Conservation (phyloP, 2,797 vertebrate genomes). For the Chromis chromis region DNA sequence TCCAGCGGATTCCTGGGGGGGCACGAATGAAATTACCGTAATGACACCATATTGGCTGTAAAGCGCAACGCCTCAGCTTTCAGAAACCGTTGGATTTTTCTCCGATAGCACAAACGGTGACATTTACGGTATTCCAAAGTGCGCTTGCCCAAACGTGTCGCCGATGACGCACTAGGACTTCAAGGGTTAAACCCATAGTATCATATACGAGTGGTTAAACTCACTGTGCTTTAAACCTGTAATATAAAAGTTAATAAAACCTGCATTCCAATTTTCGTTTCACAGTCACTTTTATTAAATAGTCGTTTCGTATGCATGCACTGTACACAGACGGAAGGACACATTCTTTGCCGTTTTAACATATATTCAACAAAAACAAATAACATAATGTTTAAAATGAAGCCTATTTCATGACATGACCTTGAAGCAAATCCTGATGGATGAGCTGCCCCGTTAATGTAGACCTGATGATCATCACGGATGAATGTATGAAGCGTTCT, state of each 20-base stretch:
- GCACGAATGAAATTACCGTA: no score
- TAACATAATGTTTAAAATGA: constrained; percentile 9
- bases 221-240: background rate
- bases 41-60: no score
- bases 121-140: no score
- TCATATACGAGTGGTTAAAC: no score
- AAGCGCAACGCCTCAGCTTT: no score
- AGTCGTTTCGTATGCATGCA: constrained; percentile 71
- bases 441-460: constrained; percentile 71
- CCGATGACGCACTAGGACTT: no score
- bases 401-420: constrained; percentile 40
- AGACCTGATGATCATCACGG: constrained; percentile 80
- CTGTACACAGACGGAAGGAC: constrained; percentile 57
- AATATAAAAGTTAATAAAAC: no score
- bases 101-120: no score
- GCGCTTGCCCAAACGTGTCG: no score
- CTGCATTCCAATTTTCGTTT: constrained; percentile 33
- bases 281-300: constrained; percentile 82
- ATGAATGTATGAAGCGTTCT: constrained; percentile 78
- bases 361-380: constrained; percentile 29
- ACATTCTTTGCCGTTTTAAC: constrained; percentile 63
- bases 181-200: no score
- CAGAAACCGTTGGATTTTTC: no score
- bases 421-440: constrained; percentile 48
- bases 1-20: no score